phyloP scores from a whole-genome alignment of 1,140 invertebrate genomes.

The Scaptomyza montana region DNA sequence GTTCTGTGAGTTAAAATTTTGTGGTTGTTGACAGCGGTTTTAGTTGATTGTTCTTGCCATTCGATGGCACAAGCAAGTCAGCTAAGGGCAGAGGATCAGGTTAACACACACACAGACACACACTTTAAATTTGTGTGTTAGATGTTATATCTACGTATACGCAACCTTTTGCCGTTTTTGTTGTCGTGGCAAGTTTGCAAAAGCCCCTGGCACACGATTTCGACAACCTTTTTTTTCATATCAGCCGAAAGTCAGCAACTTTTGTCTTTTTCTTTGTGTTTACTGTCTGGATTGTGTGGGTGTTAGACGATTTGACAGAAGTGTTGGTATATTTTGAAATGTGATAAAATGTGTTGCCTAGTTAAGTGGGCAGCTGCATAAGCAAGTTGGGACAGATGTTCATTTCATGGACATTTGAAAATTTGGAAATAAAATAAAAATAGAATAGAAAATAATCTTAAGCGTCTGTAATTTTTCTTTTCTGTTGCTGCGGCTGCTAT shows the following conservation, averaged over 20 bases:
- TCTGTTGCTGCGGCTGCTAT: slow-evolving; percentile 36
- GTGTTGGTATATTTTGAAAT: slow-evolving; percentile 42
- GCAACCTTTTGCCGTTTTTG: slow-evolving; percentile 52
- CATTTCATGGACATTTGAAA: background rate
- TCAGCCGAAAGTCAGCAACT: slow-evolving; percentile 6
- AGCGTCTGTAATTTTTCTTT: slow-evolving; percentile 44
- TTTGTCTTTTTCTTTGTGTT: slow-evolving; percentile 21
- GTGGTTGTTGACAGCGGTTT: slow-evolving; percentile 25
- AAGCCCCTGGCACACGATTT: slow-evolving; percentile 34
- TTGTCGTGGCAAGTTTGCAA: slow-evolving; percentile 19
- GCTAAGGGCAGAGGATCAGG: slow-evolving; percentile 53
- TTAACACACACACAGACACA: slow-evolving; percentile 37
- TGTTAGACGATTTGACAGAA: slow-evolving; percentile 46
- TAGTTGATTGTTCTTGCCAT: slow-evolving; percentile 54
- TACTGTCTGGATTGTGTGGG: slow-evolving; percentile 23
- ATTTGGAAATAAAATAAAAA: slow-evolving; percentile 5
- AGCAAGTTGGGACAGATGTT: background rate
- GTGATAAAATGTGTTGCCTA: slow-evolving; percentile 58
- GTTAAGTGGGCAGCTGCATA: slow-evolving; percentile 39
- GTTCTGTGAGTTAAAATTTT: slow-evolving; percentile 50
- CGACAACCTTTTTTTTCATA: slow-evolving; percentile 37
- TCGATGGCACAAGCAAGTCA: slow-evolving; percentile 53
- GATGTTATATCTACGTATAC: background rate
- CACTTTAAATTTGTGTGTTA: slow-evolving; percentile 4
- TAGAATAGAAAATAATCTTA: slow-evolving; percentile 20